Evolutionary conservation across 2,797 vertebrate genomes (phyloP).

Genomic region (Amblyopsis hoosieri): DNA sequence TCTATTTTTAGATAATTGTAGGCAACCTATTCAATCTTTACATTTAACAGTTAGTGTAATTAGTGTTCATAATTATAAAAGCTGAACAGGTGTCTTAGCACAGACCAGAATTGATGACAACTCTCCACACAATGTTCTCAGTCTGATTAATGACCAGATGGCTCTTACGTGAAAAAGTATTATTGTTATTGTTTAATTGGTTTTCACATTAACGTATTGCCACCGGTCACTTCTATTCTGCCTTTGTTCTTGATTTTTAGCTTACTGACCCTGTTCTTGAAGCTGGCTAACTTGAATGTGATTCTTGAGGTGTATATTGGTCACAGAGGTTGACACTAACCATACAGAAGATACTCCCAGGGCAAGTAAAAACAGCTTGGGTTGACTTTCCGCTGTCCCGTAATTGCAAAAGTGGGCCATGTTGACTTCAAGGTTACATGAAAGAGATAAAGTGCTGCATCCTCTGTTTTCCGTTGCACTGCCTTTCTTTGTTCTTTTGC

Average conservation of each 20-base stretch:
- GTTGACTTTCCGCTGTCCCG: too few species aligned
- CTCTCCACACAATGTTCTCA: conserved; percentile 9
- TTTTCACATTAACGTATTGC: background rate
- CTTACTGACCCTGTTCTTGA: background rate
- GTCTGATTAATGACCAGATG: background rate
- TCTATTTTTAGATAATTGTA: too few species aligned
- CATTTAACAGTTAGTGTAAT: too few species aligned
- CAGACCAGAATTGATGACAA: conserved; percentile 32
- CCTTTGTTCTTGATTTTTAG: background rate
- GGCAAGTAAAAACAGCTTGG: too few species aligned
- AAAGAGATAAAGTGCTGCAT: too few species aligned
- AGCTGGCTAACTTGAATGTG: background rate
- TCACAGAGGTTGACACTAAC: too few species aligned
- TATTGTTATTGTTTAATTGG: background rate
- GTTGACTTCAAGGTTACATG: too few species aligned
- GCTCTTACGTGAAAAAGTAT: background rate
- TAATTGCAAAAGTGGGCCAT: too few species aligned
- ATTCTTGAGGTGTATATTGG: background rate
- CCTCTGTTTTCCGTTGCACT: too few species aligned
- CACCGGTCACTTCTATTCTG: background rate
- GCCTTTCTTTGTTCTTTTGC: too few species aligned
- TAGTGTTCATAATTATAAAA: background rate
- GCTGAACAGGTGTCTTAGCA: background rate
- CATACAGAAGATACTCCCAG: too few species aligned
- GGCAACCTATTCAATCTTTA: too few species aligned